These are phyloP conservation scores for Syngnathus rostellatus DNA, from an alignment of 2,797 vertebrate species.

Conservation along the genomic window DNA sequence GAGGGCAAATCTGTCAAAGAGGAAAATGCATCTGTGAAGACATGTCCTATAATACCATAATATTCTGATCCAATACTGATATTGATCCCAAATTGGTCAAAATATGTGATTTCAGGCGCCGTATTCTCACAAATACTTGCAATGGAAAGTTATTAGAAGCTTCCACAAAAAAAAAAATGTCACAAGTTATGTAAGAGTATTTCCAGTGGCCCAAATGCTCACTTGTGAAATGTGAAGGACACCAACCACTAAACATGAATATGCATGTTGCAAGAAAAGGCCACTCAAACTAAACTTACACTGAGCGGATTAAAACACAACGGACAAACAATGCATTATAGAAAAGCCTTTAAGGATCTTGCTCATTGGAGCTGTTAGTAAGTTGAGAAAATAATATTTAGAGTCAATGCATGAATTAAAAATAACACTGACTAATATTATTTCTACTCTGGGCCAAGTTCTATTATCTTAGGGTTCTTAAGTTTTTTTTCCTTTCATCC, in stretches of 20 bases:
- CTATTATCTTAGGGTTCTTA: conserved; percentile 47
- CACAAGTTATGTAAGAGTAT: conserved; percentile 12
- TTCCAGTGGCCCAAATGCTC: conserved; percentile 17
- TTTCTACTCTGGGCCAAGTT: conserved; percentile 42
- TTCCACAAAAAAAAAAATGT: background rate
- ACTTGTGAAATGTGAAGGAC: conserved; percentile 40
- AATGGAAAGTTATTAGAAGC: background rate
- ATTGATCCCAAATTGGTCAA: background rate
- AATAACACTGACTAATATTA: conserved; percentile 20
- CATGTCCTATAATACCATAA: background rate
- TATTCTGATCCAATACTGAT: background rate
- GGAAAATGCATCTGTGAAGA: background rate
- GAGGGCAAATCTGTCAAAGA: background rate
- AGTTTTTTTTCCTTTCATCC: conserved; percentile 58
- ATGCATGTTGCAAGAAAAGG: conserved; percentile 37
- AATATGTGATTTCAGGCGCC: background rate
- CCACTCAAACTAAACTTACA: background rate
- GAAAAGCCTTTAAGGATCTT: conserved; percentile 15
- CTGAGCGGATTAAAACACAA: conserved; percentile 19
- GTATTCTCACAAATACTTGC: background rate
- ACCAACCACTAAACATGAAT: conserved; percentile 27
- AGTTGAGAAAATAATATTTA: conserved; percentile 40
- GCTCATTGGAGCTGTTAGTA: conserved; percentile 25
- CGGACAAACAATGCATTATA: conserved; percentile 24
- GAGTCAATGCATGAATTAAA: background rate